Evolutionary conservation across 2,888 invertebrate species (phyloP).

Genomic region (Trichacis sp.): DNA sequence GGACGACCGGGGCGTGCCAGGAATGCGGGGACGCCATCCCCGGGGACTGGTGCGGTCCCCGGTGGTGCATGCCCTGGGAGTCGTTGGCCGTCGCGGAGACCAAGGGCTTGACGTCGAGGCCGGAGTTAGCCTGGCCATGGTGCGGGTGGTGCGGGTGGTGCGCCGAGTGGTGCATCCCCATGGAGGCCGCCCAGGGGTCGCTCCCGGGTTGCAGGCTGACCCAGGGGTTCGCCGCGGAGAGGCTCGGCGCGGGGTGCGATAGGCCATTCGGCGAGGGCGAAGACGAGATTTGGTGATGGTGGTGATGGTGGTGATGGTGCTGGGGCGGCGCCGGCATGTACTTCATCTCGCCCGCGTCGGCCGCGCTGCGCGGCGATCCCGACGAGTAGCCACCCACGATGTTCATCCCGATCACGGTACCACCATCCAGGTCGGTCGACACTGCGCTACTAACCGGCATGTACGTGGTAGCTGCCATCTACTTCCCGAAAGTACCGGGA

Average conservation of each 20-base stretch:
- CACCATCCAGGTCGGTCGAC: constrained; percentile 82
- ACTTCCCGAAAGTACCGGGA: no score
- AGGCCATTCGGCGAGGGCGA: constrained; percentile 78
- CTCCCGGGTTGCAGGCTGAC: constrained; percentile 81
- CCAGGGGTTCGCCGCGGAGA: constrained; percentile 82
- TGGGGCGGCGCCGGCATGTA: constrained; percentile 86
- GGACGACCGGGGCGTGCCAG: constrained; percentile 91
- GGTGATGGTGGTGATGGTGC: constrained; percentile 87
- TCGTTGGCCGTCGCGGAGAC: constrained; percentile 71
- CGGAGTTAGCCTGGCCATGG: constrained; percentile 70
- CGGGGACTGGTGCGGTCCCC: constrained; percentile 66
- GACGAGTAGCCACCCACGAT: constrained; percentile 81
- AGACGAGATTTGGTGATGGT: constrained; percentile 77
- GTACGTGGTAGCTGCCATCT: constrained; percentile 96
- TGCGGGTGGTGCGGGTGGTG: constrained; percentile 79
- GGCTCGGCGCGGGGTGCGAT: constrained; percentile 71
- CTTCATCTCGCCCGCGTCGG: constrained; percentile 94
- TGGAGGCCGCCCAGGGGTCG: constrained; percentile 84
- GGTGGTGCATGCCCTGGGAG: constrained; percentile 69
- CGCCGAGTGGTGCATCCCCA: constrained; percentile 75
- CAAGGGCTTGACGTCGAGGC: constrained; percentile 82
- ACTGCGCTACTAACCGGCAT: constrained; percentile 83
- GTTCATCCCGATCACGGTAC: constrained; percentile 79
- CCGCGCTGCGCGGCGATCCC: constrained; percentile 87
- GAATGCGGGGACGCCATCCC: constrained; percentile 81